Evolutionary conservation across 2,888 invertebrate genomes (phyloP).

Genomic region (Euproctis similis): DNA sequence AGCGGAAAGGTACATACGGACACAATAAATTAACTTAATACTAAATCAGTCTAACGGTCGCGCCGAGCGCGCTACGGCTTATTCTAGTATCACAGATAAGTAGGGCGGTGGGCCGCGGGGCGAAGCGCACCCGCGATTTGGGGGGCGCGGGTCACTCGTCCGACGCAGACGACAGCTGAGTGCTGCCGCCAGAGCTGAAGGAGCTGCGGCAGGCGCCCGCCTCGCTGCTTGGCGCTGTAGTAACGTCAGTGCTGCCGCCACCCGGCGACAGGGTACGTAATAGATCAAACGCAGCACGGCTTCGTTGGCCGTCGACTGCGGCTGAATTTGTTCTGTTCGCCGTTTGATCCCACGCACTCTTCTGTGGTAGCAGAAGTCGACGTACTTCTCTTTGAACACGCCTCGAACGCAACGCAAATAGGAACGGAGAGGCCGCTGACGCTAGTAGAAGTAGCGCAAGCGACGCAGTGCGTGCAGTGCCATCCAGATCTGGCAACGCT

Average conservation of each 20-base stretch:
- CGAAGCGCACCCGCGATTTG: slow-evolving; percentile 50
- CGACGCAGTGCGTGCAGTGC: slow-evolving; percentile 64
- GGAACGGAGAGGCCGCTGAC: slow-evolving; percentile 81
- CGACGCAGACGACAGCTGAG: slow-evolving; percentile 77
- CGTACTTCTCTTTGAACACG: slow-evolving; percentile 74
- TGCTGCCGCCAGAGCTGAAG: slow-evolving; percentile 79
- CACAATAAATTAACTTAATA: slow-evolving; percentile 70
- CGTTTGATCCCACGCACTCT: slow-evolving; percentile 70
- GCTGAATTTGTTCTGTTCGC: slow-evolving; percentile 73
- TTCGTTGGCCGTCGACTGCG: slow-evolving; percentile 70
- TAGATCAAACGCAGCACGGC: slow-evolving; percentile 60
- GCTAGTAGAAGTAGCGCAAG: slow-evolving; percentile 76
- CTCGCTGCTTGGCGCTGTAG: slow-evolving; percentile 49
- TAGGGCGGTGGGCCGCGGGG: slow-evolving; percentile 72
- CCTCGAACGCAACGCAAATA: slow-evolving; percentile 85
- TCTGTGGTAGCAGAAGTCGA: slow-evolving; percentile 53
- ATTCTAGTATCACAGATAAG: slow-evolving; percentile 74
- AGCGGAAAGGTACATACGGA: slow-evolving; percentile 74
- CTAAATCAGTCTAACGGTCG: slow-evolving; percentile 74
- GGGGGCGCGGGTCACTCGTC: slow-evolving; percentile 71
- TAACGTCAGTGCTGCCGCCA: slow-evolving; percentile 54
- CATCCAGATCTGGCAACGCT: slow-evolving; percentile 68
- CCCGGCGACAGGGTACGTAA: slow-evolving; percentile 61
- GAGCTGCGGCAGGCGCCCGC: slow-evolving; percentile 76
- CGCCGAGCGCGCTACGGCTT: slow-evolving; percentile 67